These are phyloP conservation scores for Heliconius erato DNA, from an alignment of 2,888 invertebrate species.

Conservation along the genomic window DNA sequence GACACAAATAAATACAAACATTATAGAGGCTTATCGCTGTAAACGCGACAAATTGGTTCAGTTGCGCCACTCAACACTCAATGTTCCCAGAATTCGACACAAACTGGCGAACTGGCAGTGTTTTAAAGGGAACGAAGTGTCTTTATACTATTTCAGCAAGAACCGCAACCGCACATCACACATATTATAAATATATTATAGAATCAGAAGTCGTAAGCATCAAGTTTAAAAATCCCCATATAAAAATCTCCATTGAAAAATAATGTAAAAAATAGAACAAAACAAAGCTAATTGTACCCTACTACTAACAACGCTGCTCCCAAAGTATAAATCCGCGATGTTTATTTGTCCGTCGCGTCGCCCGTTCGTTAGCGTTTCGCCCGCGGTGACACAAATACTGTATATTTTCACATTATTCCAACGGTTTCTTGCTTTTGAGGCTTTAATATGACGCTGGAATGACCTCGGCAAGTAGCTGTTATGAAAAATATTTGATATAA, in stretches of 20 bases:
- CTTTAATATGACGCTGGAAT: constrained; percentile 13
- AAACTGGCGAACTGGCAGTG: no score
- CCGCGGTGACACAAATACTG: constrained; percentile 44
- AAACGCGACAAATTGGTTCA: no score
- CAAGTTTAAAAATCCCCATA: neutral
- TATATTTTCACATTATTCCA: constrained; percentile 34
- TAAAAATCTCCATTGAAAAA: constrained; percentile 12
- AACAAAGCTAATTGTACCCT: constrained; percentile 25
- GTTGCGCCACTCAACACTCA: no score
- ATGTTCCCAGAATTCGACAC: no score
- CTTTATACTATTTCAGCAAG: no score
- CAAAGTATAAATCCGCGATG: constrained; percentile 35
- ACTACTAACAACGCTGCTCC: constrained; percentile 10
- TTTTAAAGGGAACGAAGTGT: no score
- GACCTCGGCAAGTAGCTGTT: constrained; percentile 8
- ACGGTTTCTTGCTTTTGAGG: constrained; percentile 17
- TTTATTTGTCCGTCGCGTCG: constrained; percentile 37
- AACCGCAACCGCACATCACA: neutral
- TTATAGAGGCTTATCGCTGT: no score
- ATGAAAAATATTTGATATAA: neutral
- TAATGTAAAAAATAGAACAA: constrained; percentile 17
- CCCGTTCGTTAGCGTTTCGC: constrained; percentile 44
- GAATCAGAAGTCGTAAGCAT: neutral
- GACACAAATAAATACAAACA: no score
- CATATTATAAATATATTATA: neutral